These are phyloP conservation scores for Nannoperca obscura DNA, from an alignment of 2,797 vertebrate species.

Conservation along the genomic window DNA sequence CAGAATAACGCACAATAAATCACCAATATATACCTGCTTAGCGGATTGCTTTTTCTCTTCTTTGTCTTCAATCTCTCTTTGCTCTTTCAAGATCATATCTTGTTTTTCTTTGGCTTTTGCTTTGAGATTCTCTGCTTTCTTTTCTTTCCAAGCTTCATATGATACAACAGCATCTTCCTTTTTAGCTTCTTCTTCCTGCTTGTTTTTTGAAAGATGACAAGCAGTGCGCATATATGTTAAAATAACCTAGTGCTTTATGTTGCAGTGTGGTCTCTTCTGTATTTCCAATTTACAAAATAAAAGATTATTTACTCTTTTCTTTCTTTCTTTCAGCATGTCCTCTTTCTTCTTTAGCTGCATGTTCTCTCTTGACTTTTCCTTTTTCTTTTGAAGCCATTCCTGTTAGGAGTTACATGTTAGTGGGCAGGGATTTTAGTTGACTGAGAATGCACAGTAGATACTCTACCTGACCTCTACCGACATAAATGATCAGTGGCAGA, in stretches of 20 bases:
- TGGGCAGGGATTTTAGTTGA: not conserved
- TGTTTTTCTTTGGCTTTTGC: slow-evolving; percentile 84
- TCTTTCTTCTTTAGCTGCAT: slow-evolving; percentile 87
- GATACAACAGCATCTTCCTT: slow-evolving; percentile 89
- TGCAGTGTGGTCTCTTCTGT: not conserved
- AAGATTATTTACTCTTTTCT: slow-evolving; percentile 70
- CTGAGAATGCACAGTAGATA: not conserved
- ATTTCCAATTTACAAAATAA: not conserved
- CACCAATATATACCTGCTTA: slow-evolving; percentile 78
- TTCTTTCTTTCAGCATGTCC: slow-evolving; percentile 82
- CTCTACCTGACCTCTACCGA: not conserved
- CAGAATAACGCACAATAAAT: not conserved
- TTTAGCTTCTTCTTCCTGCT: slow-evolving; percentile 87
- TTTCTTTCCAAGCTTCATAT: slow-evolving; percentile 93
- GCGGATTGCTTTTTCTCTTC: slow-evolving; percentile 86
- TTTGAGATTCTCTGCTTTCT: slow-evolving; percentile 87
- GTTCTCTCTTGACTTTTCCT: slow-evolving; percentile 78
- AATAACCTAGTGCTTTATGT: not conserved
- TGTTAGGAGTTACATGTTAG: slow-evolving; percentile 60
- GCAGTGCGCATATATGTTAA: not conserved
- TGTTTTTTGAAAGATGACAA: slow-evolving; percentile 26
- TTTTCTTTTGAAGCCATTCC: slow-evolving; percentile 95
- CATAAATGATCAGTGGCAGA: not conserved
- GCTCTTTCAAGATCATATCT: slow-evolving; percentile 80
- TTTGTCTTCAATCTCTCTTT: slow-evolving; percentile 83